Percentiles rank a stretch among this genome's conserved stretches.
Conservation (phyloP, 2,888 invertebrate species). For the Apocheima hispidaria region DNA sequence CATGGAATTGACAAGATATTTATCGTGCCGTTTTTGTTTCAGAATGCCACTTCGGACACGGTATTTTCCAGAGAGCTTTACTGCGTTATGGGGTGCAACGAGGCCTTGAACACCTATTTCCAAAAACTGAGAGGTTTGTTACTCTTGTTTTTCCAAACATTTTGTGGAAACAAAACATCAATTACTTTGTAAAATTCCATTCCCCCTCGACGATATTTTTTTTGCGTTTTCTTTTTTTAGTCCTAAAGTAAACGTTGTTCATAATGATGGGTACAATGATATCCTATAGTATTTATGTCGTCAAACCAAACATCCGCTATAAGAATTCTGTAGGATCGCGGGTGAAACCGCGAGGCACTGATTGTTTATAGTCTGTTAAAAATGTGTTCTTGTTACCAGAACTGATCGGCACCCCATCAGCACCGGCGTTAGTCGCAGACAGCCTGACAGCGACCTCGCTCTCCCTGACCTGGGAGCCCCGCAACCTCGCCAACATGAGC, state of each 20-base stretch:
- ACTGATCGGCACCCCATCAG: slow-evolving; percentile 89
- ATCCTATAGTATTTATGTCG: too few relatives aligned
- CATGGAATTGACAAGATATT: background rate
- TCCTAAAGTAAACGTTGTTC: too few relatives aligned
- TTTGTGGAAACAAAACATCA: background rate
- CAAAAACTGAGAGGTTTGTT: slow-evolving; percentile 88
- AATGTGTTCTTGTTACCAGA: slow-evolving; percentile 62
- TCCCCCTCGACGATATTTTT: too few relatives aligned
- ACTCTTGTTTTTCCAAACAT: background rate
- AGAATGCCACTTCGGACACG: slow-evolving; percentile 90
- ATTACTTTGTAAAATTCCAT: background rate
- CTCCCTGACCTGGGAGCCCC: slow-evolving; percentile 92
- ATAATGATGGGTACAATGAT: too few relatives aligned
- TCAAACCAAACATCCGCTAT: too few relatives aligned
- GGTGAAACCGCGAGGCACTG: too few relatives aligned
- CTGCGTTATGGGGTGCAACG: slow-evolving; percentile 94
- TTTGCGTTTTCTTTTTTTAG: too few relatives aligned
- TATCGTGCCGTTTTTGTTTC: slow-evolving; percentile 48
- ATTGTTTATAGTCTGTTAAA: too few relatives aligned
- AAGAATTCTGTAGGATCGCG: too few relatives aligned
- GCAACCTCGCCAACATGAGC: slow-evolving; percentile 82
- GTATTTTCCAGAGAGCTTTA: slow-evolving; percentile 90
- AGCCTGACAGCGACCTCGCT: slow-evolving; percentile 91
- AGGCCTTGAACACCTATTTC: slow-evolving; percentile 91
- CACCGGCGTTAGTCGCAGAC: slow-evolving; percentile 92